These are phyloP conservation scores for Noturus placidus DNA, from an alignment of 2,113 vertebrate genomes.

Conservation along the genomic window DNA sequence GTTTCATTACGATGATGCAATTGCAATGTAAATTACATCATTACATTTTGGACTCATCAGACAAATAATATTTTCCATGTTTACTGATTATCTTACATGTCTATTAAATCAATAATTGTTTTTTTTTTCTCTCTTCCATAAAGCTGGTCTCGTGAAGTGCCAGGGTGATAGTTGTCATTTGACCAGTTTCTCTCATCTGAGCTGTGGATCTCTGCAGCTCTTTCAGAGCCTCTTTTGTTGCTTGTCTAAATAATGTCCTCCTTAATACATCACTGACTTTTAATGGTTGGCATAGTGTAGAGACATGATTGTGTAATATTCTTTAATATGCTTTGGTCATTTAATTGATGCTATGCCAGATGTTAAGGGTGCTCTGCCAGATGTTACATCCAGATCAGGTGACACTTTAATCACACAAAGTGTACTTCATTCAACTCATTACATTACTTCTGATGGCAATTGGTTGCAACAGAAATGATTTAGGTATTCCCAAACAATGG, in stretches of 20 bases:
- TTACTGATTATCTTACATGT: background rate
- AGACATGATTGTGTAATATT: background rate
- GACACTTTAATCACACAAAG: background rate
- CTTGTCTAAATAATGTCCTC: background rate
- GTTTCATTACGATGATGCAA: background rate
- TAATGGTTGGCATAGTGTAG: background rate
- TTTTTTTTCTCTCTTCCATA: background rate
- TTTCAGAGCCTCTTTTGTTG: background rate
- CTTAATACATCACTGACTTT: background rate
- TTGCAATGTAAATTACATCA: too few species aligned
- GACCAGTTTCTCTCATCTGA: background rate
- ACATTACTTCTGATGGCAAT: background rate
- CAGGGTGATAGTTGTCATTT: background rate
- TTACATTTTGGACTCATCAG: background rate
- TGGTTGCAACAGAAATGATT: background rate
- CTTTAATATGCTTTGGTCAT: background rate
- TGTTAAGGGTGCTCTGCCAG: background rate
- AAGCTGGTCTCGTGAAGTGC: background rate
- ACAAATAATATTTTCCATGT: background rate
- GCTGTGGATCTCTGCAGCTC: background rate
- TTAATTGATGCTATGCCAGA: too few species aligned
- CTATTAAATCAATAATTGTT: background rate
- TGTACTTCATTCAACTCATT: background rate
- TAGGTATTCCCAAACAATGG: background rate
- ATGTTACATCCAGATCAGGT: background rate